phyloP scores from a whole-genome alignment of 2,113 vertebrate genomes.

The Phyllostomus hastatus region DNA sequence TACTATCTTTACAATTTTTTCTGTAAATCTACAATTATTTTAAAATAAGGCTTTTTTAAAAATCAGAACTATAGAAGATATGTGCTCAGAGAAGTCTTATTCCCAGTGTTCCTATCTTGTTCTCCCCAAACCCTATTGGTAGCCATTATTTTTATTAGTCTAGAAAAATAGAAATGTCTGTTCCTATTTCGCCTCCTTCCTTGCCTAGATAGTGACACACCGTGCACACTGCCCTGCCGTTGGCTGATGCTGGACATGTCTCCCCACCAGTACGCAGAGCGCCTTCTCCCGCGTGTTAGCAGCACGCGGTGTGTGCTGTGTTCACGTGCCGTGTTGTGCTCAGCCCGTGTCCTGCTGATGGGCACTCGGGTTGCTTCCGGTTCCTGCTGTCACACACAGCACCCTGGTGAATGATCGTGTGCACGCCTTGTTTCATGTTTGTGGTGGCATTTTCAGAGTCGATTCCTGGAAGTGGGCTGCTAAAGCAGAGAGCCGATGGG shows the following conservation, averaged over 20 bases:
- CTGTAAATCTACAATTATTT: not conserved
- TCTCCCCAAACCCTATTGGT: not conserved
- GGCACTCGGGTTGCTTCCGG: not conserved
- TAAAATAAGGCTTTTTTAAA: not conserved
- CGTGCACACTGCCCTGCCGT: rapidly evolving
- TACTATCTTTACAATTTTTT: not conserved
- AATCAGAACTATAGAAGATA: not conserved
- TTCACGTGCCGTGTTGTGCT: not conserved
- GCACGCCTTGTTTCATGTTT: not conserved
- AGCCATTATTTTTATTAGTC: not conserved
- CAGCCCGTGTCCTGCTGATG: not conserved
- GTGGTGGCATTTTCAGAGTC: not conserved
- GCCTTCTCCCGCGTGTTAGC: not conserved
- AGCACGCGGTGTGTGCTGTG: not conserved
- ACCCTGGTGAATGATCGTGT: not conserved
- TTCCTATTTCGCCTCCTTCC: not conserved
- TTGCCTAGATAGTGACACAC: not conserved
- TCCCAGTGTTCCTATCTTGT: not conserved
- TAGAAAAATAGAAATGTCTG: not conserved
- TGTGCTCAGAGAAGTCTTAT: not conserved
- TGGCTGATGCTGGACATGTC: not conserved
- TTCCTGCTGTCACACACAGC: not conserved
- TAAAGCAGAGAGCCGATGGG: not conserved
- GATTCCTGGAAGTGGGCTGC: not conserved
- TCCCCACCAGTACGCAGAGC: not conserved